These are phyloP conservation scores for Drosophila rhopaloa DNA, from an alignment of 1,140 invertebrate species.

Conservation along the genomic window DNA sequence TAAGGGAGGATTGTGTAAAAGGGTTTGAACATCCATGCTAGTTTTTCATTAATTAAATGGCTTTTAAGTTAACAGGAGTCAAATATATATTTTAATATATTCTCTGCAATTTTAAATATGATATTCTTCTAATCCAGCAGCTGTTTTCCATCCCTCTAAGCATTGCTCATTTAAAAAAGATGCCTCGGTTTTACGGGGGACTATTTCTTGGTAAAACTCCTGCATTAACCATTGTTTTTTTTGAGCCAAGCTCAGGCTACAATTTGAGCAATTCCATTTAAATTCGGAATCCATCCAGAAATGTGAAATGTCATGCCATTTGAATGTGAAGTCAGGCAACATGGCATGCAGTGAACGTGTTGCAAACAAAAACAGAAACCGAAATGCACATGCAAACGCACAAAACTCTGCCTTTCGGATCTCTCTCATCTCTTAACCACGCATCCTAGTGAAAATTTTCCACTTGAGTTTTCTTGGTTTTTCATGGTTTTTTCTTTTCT, in stretches of 20 bases:
- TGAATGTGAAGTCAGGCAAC: slow-evolving; percentile 59
- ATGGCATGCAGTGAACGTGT: slow-evolving; percentile 58
- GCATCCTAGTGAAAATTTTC: slow-evolving; percentile 68
- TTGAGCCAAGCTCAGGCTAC: slow-evolving; percentile 23
- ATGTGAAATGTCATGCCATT: slow-evolving; percentile 69
- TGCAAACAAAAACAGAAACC: slow-evolving; percentile 65
- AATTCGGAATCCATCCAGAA: slow-evolving; percentile 41
- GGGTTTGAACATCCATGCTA: slow-evolving; percentile 2
- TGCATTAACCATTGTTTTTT: slow-evolving; percentile 13
- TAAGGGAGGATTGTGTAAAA: slow-evolving; percentile 22
- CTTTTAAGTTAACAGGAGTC: too few relatives aligned
- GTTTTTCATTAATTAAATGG: too few relatives aligned
- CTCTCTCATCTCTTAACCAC: slow-evolving; percentile 24
- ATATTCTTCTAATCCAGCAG: neutral
- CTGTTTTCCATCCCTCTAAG: neutral
- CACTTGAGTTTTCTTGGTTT: slow-evolving; percentile 70
- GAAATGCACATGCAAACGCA: slow-evolving; percentile 40
- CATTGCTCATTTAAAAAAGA: slow-evolving; percentile 8
- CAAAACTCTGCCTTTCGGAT: slow-evolving; percentile 31
- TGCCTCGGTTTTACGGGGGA: neutral
- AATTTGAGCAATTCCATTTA: slow-evolving; percentile 60
- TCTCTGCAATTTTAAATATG: neutral
- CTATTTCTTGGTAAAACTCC: slow-evolving; percentile 38
- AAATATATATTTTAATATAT: too few relatives aligned
- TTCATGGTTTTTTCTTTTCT: neutral